phyloP scores from a whole-genome alignment of 2,888 invertebrate genomes.

The Rhingia rostrata region DNA sequence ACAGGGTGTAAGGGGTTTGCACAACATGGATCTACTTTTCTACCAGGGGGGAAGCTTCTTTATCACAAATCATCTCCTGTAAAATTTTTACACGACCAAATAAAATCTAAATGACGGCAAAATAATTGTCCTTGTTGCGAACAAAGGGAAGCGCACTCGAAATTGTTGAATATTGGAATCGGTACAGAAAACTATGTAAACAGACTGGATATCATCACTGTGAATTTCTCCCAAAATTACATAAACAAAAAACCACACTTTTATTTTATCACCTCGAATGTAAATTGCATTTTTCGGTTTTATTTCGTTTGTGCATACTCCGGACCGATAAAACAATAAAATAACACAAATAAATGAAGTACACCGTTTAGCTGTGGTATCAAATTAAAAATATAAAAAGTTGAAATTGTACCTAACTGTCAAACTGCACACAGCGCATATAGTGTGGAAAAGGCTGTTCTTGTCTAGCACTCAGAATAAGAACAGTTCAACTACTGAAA shows the following conservation, averaged over 20 bases:
- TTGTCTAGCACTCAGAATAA: not conserved
- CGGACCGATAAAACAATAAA: not conserved
- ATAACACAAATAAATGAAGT: conserved; percentile 12
- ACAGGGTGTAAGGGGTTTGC: conserved; percentile 17
- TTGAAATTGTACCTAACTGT: conserved; percentile 7
- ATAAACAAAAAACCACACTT: too few relatives aligned
- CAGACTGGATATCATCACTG: too few relatives aligned
- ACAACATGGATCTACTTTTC: not conserved
- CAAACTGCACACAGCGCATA: conserved; percentile 7
- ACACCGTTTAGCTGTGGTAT: not conserved
- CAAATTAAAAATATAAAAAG: not conserved
- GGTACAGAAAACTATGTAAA: too few relatives aligned
- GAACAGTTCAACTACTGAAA: not conserved
- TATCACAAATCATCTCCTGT: not conserved
- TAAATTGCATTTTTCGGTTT: too few relatives aligned
- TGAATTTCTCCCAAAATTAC: too few relatives aligned
- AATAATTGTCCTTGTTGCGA: not conserved
- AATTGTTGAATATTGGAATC: too few relatives aligned
- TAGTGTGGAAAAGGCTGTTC: not conserved
- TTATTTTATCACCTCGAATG: too few relatives aligned
- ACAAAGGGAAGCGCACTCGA: not conserved
- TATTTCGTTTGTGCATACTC: too few relatives aligned
- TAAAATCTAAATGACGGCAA: not conserved
- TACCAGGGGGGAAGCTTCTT: not conserved
- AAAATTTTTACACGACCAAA: not conserved